phyloP scores from a whole-genome alignment of 1,140 invertebrate species.

The Himalopsyche phryganea region DNA sequence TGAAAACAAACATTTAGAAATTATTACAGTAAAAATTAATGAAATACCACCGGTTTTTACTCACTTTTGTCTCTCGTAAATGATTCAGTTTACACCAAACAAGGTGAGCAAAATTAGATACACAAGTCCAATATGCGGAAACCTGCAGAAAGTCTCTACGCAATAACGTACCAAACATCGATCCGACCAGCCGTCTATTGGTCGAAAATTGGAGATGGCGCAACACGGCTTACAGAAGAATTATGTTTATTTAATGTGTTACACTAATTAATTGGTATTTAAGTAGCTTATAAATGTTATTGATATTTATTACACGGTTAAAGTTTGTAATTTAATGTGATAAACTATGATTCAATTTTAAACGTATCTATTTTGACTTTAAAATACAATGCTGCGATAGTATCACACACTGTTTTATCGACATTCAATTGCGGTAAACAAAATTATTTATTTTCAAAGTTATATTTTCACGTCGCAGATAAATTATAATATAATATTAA shows the following conservation, averaged over 20 bases:
- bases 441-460: too few relatives aligned
- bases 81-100: conserved; percentile 58
- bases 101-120: conserved; percentile 54
- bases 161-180: conserved; percentile 60
- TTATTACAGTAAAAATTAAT: conserved; percentile 6
- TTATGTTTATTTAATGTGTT: background rate
- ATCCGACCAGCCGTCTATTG: conserved; percentile 49
- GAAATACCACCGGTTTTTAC: conserved; percentile 38
- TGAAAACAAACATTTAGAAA: conserved; percentile 25
- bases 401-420: too few relatives aligned
- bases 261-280: background rate
- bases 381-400: too few relatives aligned
- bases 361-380: too few relatives aligned
- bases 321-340: background rate
- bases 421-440: too few relatives aligned
- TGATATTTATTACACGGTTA: background rate
- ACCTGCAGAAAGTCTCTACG: conserved; percentile 57
- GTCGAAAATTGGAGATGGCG: conserved; percentile 14
- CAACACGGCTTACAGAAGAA: conserved; percentile 4
- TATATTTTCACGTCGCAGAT: too few relatives aligned
- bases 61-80: conserved; percentile 54
- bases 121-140: conserved; percentile 60
- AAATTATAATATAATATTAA: too few relatives aligned
- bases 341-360: background rate
- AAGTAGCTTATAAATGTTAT: background rate